Conservation (phyloP, 2,113 vertebrate genomes). For the Fregata magnificens region DNA sequence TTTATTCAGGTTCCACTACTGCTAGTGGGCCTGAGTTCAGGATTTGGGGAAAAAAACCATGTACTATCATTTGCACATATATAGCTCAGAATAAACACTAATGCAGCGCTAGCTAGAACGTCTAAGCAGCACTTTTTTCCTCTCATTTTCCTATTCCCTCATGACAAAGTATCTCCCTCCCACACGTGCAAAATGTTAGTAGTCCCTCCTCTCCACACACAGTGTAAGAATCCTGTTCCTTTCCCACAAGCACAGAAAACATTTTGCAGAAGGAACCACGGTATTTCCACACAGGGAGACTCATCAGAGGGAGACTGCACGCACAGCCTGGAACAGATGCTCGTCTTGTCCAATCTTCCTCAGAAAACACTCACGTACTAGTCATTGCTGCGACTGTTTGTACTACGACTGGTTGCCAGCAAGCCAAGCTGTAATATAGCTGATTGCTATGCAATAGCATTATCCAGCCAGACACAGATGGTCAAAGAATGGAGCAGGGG, state of each 20-base stretch:
- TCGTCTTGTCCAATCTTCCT: not conserved
- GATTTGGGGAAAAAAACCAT: not conserved
- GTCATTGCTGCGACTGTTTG: not conserved
- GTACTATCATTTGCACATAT: not conserved
- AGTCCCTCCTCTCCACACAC: not conserved
- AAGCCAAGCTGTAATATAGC: accelerated
- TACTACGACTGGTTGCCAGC: not conserved
- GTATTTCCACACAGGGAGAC: not conserved
- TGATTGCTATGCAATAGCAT: accelerated
- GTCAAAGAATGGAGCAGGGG: not conserved
- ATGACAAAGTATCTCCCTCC: not conserved
- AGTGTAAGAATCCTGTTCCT: not conserved
- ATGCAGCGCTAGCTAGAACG: accelerated
- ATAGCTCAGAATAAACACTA: not conserved
- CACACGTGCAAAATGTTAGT: accelerated
- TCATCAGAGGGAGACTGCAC: not conserved
- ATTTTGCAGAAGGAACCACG: not conserved
- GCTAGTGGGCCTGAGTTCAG: not conserved
- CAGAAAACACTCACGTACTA: not conserved
- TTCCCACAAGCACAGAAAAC: not conserved
- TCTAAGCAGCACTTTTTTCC: not conserved
- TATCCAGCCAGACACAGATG: not conserved
- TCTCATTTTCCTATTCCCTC: not conserved
- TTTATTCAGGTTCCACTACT: not conserved
- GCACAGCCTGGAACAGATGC: not conserved